Conservation (phyloP, 2,888 invertebrate genomes). For the Melinopterus prodromus region DNA sequence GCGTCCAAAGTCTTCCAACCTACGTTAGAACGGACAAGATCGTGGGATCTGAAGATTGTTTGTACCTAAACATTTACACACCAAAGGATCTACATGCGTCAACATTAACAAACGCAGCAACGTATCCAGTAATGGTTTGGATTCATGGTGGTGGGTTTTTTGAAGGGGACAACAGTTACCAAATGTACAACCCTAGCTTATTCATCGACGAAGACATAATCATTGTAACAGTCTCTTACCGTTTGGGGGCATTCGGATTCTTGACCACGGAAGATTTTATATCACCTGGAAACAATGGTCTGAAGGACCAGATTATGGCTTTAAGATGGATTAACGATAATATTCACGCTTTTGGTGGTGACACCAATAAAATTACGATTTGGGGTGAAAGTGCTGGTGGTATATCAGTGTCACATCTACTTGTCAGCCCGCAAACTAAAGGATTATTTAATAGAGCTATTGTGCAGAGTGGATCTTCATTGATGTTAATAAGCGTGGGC, state of each 20-base stretch:
- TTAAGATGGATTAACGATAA: slow-evolving; percentile 33
- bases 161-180: slow-evolving; percentile 45
- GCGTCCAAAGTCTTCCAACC: slow-evolving; percentile 41
- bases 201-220: slow-evolving; percentile 50
- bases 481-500: slow-evolving; percentile 28
- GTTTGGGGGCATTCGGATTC: slow-evolving; percentile 50
- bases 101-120: background rate
- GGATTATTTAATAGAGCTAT: slow-evolving; percentile 37
- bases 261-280: slow-evolving; percentile 31
- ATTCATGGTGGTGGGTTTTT: slow-evolving; percentile 51
- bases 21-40: slow-evolving; percentile 31
- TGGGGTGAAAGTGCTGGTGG: slow-evolving; percentile 32
- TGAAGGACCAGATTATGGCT: slow-evolving; percentile 34
- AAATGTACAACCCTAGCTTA: slow-evolving; percentile 48
- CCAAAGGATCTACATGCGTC: slow-evolving; percentile 40
- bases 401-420: slow-evolving; percentile 22
- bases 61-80: slow-evolving; percentile 50
- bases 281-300: slow-evolving; percentile 31
- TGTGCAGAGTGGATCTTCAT: slow-evolving; percentile 31
- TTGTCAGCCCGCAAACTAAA: slow-evolving; percentile 27
- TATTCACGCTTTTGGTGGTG: slow-evolving; percentile 34
- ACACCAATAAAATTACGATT: slow-evolving; percentile 32
- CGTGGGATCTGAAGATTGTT: slow-evolving; percentile 48
- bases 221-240: slow-evolving; percentile 50
- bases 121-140: slow-evolving; percentile 50